Conservation (phyloP, 2,797 vertebrate genomes). For the Hylomyscus alleni region DNA sequence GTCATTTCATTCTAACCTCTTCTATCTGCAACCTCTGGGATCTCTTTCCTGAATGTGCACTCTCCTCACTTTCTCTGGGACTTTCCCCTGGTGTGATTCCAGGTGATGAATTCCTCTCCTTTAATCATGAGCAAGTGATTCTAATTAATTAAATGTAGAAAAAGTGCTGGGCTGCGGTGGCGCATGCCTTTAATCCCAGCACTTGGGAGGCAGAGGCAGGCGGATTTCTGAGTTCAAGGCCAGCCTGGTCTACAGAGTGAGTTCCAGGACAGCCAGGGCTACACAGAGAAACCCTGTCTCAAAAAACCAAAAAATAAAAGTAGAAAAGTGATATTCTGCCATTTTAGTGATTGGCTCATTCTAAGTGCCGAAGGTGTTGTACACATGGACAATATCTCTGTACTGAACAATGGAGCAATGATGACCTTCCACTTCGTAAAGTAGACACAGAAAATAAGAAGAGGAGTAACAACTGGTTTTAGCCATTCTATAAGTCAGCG, state of each 20-base stretch:
- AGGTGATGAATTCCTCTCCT: not conserved
- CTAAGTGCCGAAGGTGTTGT: not conserved
- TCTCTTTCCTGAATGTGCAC: not conserved
- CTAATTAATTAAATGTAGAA: not conserved
- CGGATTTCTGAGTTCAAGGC: too few species aligned
- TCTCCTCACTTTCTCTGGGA: not conserved
- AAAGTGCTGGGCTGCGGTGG: not conserved
- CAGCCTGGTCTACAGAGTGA: too few species aligned
- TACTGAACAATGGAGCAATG: constrained; percentile 21
- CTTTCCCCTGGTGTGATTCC: not conserved
- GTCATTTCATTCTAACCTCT: not conserved
- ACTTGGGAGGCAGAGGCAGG: too few species aligned
- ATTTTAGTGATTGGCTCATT: constrained; percentile 9
- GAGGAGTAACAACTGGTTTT: not conserved
- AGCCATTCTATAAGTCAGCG: not conserved
- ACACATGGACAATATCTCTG: not conserved
- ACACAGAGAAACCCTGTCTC: too few species aligned
- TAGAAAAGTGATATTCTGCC: not conserved
- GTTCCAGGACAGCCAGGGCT: too few species aligned
- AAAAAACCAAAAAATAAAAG: too few species aligned
- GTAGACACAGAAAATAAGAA: not conserved
- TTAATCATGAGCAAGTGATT: constrained; percentile 18
- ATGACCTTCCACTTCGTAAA: constrained; percentile 35
- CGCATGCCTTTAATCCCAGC: too few species aligned
- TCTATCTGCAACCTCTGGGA: not conserved